Base-by-base conservation (phyloP, 2,888 invertebrate species). In the Teinopalpus imperialis region DNA sequence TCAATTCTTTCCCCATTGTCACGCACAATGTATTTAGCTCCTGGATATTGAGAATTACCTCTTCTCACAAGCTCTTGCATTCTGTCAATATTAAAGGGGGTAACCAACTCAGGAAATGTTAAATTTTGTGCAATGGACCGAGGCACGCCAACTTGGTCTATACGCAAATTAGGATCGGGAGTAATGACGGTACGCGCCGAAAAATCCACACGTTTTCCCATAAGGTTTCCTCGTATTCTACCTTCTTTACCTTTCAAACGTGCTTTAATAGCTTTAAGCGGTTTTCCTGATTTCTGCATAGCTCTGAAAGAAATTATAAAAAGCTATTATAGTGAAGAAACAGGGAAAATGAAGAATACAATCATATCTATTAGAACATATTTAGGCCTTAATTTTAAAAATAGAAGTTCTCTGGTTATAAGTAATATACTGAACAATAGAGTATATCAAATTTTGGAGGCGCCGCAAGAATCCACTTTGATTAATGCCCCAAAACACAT, bases 161-260 rank as follows among this genome's bases (percentile, higher is more conserved):
- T 98, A 56, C 97, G 92, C 52, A 98, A 87, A 83, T 97, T 98
- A 0, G 98, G 98, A 90, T 98, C 97, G 0, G 97, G 98, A 10
- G 98, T 99, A 72, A 97, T 98, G 67, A 99, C 99, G 66, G 99
- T 99, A 79, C 99, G 94, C 2, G 98, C 99, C 0, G 99, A 99
- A 77, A 99, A 99, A 74, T 99, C 99, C 0, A 99, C 99, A 90
- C 99, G 97, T 79, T 99, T 99, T 42, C 99, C 99, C 99, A 99
- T 99, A 63, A 99, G 92, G 81, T 99, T 99, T 63, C 99, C 99
- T 81, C 99, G 92, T 66, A 99, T 99, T 66, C 99, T 92, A 0
- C 99, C 99, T 92, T 99, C 99, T 75, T 99, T 99, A 10, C 99
- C 98, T 85, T 99, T 99, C 36, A 97, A 77, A 32, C 99, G 92